Percentiles rank a stretch among this genome's conserved stretches.
phyloP scores from a whole-genome alignment of 1,140 invertebrate genomes.

The Zaprionus tsacasi region DNA sequence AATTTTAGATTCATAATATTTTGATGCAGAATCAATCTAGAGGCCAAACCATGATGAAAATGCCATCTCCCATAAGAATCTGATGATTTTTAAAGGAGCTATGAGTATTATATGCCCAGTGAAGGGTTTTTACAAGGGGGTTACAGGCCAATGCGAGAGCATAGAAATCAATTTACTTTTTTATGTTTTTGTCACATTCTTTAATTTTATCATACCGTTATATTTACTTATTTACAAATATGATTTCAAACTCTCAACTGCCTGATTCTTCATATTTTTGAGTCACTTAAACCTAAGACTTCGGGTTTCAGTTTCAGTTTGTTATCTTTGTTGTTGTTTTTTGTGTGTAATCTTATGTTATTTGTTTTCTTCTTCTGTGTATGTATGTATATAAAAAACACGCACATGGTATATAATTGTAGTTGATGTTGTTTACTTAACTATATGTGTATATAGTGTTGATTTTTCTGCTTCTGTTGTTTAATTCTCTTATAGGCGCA shows the following conservation, averaged over 20 bases:
- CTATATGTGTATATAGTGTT: constrained; percentile 11
- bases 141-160: too few species aligned
- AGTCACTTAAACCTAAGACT: constrained; percentile 45
- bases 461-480: background rate
- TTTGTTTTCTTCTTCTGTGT: constrained; percentile 15
- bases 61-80: too few species aligned
- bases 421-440: constrained; percentile 18
- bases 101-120: too few species aligned
- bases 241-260: constrained; percentile 45
- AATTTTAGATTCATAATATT: too few species aligned
- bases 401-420: constrained; percentile 29
- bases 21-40: too few species aligned
- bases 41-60: too few species aligned
- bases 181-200: constrained; percentile 32
- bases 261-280: constrained; percentile 11
- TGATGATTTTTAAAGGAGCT: too few species aligned
- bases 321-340: constrained; percentile 11
- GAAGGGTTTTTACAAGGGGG: too few species aligned
- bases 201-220: constrained; percentile 44
- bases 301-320: constrained; percentile 31
- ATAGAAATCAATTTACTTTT: background rate
- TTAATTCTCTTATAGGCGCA: background rate
- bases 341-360: constrained; percentile 21
- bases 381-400: constrained; percentile 35
- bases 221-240: constrained; percentile 55